Evolutionary conservation across 2,888 invertebrate genomes (phyloP).

Genomic region (Euclidia mi): DNA sequence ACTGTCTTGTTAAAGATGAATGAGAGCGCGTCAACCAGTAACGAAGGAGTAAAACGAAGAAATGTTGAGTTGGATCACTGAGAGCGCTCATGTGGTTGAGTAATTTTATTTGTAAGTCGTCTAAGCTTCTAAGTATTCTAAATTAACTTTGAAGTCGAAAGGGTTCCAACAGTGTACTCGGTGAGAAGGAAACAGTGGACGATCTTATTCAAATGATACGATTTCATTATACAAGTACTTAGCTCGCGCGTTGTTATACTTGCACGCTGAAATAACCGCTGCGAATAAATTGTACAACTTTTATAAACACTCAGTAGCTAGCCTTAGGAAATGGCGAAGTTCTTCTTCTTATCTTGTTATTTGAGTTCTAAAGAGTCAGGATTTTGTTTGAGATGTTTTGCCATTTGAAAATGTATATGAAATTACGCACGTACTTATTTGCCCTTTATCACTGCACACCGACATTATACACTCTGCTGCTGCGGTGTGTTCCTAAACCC

Average conservation of each 20-base stretch:
- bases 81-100: constrained; percentile 23
- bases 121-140: constrained; percentile 38
- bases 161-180: constrained; percentile 25
- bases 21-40: constrained; percentile 15
- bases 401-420: too few relatives aligned
- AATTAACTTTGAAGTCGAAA: constrained; percentile 46
- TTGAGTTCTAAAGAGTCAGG: too few relatives aligned
- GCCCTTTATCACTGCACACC: too few relatives aligned
- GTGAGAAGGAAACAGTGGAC: constrained; percentile 21
- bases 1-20: constrained; percentile 26
- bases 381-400: too few relatives aligned
- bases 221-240: constrained; percentile 60
- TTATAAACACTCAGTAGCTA: constrained; percentile 37
- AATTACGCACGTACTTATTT: too few relatives aligned
- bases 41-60: constrained; percentile 32
- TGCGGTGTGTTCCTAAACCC: too few relatives aligned
- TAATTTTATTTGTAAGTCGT: constrained; percentile 41
- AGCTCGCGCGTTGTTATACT: constrained; percentile 37
- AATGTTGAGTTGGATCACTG: constrained; percentile 30
- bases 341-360: background rate
- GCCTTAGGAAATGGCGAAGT: constrained; percentile 10
- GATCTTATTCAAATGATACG: constrained; percentile 57
- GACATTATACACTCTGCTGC: too few relatives aligned
- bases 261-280: constrained; percentile 30
- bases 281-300: constrained; percentile 26